Evolutionary conservation across 2,888 invertebrate genomes (phyloP).

Genomic region (Drosophila ezoana): DNA sequence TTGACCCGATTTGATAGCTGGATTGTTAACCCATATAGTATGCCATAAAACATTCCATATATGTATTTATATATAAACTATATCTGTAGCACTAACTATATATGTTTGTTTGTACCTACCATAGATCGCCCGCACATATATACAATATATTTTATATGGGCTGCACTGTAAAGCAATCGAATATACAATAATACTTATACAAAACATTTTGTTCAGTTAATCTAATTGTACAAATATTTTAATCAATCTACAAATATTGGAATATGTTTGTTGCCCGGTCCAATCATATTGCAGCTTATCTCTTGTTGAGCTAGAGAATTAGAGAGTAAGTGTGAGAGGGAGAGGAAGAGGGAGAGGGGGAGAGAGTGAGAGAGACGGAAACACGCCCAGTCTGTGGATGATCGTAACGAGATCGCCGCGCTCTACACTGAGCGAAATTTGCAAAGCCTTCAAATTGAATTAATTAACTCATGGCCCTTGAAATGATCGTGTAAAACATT

Average conservation of each 20-base stretch:
- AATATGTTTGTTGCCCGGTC: background rate
- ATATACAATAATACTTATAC: conserved; percentile 29
- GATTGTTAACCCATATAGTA: conserved; percentile 7
- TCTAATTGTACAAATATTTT: conserved; percentile 8
- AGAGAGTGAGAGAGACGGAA: background rate
- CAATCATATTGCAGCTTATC: conserved; percentile 14
- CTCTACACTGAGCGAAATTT: background rate
- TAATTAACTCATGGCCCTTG: background rate
- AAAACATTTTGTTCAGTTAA: background rate
- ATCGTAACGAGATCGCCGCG: background rate
- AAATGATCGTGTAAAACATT: no score
- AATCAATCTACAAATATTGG: background rate
- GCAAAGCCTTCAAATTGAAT: background rate
- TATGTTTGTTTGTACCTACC: conserved; percentile 9
- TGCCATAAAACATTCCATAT: conserved; percentile 35
- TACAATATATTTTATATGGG: background rate
- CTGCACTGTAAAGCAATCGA: conserved; percentile 42
- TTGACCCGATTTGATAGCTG: conserved; percentile 23
- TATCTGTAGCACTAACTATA: conserved; percentile 11
- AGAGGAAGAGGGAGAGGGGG: background rate
- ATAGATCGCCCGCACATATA: conserved; percentile 6
- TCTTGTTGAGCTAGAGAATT: no score
- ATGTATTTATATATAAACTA: conserved; percentile 3
- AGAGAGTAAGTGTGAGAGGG: background rate
- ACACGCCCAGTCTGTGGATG: conserved; percentile 19